These are phyloP conservation scores for Notocelia uddmanniana DNA, from an alignment of 2,888 invertebrate genomes.

Conservation along the genomic window DNA sequence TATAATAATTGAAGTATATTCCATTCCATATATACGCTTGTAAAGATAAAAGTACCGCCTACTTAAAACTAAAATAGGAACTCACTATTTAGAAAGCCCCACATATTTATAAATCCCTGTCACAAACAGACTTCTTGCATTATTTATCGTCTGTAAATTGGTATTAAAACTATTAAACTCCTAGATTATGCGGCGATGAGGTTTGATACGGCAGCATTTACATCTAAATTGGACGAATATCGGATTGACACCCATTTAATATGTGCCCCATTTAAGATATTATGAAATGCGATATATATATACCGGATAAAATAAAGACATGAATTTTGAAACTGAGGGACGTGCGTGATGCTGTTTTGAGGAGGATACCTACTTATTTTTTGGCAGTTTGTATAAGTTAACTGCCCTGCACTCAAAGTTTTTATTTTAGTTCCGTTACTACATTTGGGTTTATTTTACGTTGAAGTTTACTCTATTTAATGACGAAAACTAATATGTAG, in stretches of 20 bases:
- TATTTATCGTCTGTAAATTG: conserved; percentile 70
- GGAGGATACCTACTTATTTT: too few species aligned
- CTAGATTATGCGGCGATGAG: conserved; percentile 68
- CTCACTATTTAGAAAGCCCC: conserved; percentile 31
- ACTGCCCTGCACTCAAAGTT: too few species aligned
- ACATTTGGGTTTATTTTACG: too few species aligned
- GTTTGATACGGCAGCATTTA: conserved; percentile 68
- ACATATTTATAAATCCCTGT: conserved; percentile 55
- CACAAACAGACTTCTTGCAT: conserved; percentile 61
- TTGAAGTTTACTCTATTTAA: too few species aligned
- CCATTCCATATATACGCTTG: too few species aligned
- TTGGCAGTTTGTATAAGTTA: too few species aligned
- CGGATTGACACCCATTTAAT: conserved; percentile 61
- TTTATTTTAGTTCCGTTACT: too few species aligned
- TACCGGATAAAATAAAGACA: conserved; percentile 16
- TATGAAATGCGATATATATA: conserved; percentile 35
- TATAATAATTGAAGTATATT: too few species aligned
- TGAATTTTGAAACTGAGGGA: neutral
- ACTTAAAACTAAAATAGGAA: neutral
- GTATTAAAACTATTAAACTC: conserved; percentile 69
- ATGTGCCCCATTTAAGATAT: conserved; percentile 52
- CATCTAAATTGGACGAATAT: conserved; percentile 70
- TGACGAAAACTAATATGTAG: too few species aligned
- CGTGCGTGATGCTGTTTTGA: too few species aligned
- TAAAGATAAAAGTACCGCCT: neutral